Conservation (phyloP, 2,113 vertebrate genomes). For the Hyperopisus bebe region DNA sequence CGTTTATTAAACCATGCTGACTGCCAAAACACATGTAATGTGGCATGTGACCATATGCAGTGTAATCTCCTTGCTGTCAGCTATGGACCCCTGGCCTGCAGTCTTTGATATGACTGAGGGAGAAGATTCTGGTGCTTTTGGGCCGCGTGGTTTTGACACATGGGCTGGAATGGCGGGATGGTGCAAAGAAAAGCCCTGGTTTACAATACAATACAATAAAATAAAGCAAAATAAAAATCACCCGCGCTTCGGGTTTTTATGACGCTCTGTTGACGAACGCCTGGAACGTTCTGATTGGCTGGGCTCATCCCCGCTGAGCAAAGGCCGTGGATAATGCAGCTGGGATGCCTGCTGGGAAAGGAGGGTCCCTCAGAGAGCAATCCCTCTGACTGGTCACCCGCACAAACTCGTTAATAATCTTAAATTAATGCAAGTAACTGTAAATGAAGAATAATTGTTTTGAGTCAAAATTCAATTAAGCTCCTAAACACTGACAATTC, state of each 20-base stretch:
- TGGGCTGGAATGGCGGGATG: background rate
- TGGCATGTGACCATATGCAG: background rate
- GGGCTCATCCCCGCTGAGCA: background rate
- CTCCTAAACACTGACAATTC: slow-evolving; percentile 11
- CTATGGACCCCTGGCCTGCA: background rate
- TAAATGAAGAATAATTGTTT: slow-evolving; percentile 20
- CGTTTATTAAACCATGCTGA: background rate
- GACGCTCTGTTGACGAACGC: background rate
- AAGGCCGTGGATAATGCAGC: background rate
- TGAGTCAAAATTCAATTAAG: slow-evolving; percentile 15
- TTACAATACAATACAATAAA: background rate
- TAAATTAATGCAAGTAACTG: slow-evolving; percentile 16
- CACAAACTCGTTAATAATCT: slow-evolving; percentile 16
- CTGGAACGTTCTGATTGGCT: background rate
- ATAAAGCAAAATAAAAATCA: background rate
- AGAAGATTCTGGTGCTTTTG: background rate
- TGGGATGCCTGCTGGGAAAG: background rate
- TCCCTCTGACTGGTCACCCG: slow-evolving; percentile 10
- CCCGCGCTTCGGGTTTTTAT: background rate
- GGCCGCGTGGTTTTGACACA: background rate
- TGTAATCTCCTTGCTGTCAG: background rate
- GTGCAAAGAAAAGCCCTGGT: background rate
- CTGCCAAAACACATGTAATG: background rate
- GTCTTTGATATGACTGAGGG: background rate
- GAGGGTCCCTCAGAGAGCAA: background rate